Conservation (phyloP, 2,113 vertebrate species). For the Cyprinodon tularosa region DNA sequence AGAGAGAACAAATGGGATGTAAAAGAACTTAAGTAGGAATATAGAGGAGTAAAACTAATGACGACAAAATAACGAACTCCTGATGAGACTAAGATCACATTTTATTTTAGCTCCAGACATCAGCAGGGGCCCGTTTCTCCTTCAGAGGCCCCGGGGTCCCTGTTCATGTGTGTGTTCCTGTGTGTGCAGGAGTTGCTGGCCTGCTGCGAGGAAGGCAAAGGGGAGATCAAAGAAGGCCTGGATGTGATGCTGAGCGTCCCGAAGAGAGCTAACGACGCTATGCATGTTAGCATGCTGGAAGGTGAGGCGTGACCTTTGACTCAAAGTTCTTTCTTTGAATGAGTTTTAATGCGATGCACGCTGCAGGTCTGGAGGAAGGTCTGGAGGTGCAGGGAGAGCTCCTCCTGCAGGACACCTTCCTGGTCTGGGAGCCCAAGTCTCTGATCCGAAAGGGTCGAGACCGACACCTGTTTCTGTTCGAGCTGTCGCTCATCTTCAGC, state of each 20-base stretch:
- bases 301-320: slow-evolving; percentile 75
- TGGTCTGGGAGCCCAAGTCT: slow-evolving; percentile 99
- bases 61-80: too few relatives aligned
- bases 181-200: slow-evolving; percentile 88
- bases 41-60: too few relatives aligned
- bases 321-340: not conserved
- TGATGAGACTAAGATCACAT: too few relatives aligned
- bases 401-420: slow-evolving; percentile 96
- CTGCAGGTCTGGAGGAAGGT: slow-evolving; percentile 86
- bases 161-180: not conserved
- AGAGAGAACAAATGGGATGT: too few relatives aligned
- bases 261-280: slow-evolving; percentile 97
- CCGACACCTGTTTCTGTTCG: slow-evolving; percentile 97
- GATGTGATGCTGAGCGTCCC: slow-evolving; percentile 99
- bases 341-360: not conserved
- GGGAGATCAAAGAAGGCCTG: slow-evolving; percentile 97
- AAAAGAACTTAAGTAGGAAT: too few relatives aligned
- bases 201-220: slow-evolving; percentile 98
- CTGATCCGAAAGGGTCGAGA: slow-evolving; percentile 97
- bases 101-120: too few relatives aligned
- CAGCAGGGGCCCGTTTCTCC: too few relatives aligned
- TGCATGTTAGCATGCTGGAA: slow-evolving; percentile 99
- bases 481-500: slow-evolving; percentile 98
- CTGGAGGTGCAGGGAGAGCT: slow-evolving; percentile 96
- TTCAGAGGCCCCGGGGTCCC: too few relatives aligned